phyloP scores from a whole-genome alignment of 2,113 vertebrate genomes.

The Dasyprocta punctata region DNA sequence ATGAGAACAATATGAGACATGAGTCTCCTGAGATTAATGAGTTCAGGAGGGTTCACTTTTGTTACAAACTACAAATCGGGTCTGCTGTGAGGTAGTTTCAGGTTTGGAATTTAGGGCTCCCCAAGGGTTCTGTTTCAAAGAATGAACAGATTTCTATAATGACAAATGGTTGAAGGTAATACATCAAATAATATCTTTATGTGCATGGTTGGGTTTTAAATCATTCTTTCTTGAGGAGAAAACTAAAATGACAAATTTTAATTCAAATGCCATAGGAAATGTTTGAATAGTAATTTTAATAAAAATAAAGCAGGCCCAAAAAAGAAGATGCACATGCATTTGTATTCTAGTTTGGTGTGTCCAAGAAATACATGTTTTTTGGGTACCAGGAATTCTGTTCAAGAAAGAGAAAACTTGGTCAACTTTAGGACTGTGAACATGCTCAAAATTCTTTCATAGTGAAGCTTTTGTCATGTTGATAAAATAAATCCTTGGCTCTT shows the following conservation, averaged over 20 bases:
- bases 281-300: conserved; percentile 60
- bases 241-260: conserved; percentile 63
- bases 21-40: conserved; percentile 60
- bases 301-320: conserved; percentile 43
- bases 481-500: not conserved
- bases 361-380: not conserved
- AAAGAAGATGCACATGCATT: not conserved
- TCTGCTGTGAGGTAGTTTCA: conserved; percentile 50
- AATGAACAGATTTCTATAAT: conserved; percentile 4
- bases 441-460: not conserved
- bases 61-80: conserved; percentile 55
- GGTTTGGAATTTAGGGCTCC: conserved; percentile 69
- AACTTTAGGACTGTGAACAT: not conserved
- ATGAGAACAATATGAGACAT: not conserved
- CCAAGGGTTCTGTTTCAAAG: conserved; percentile 65
- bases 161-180: conserved; percentile 14
- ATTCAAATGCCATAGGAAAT: conserved; percentile 60
- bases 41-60: conserved; percentile 50
- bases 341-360: not conserved
- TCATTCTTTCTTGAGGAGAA: conserved; percentile 51
- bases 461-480: not conserved
- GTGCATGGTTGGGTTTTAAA: conserved; percentile 69
- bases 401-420: not conserved
- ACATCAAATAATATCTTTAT: conserved; percentile 51
- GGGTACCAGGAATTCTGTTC: not conserved